These are phyloP conservation scores for Conger conger DNA, from an alignment of 2,113 vertebrate species.

Conservation along the genomic window DNA sequence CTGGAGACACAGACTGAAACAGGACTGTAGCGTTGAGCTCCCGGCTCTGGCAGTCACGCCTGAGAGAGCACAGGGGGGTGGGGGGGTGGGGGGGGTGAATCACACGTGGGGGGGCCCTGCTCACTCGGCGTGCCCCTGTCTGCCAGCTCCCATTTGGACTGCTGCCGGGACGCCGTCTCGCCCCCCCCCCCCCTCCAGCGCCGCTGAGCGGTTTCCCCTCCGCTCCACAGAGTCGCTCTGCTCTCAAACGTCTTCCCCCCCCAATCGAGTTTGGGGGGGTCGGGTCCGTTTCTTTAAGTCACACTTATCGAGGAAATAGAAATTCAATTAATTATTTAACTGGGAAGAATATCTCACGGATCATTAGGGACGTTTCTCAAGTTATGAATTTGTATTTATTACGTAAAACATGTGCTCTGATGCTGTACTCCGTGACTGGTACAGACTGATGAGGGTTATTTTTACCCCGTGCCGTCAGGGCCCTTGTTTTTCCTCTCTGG, in stretches of 20 bases:
- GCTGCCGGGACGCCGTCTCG: background rate
- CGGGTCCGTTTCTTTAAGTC: no score
- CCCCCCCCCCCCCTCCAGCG: background rate
- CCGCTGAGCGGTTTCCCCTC: background rate
- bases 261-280: no score
- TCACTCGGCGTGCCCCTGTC: background rate
- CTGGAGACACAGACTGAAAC: background rate
- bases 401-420: no score
- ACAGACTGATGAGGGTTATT: background rate
- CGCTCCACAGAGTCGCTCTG: background rate
- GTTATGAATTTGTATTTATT: no score
- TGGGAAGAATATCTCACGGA: no score
- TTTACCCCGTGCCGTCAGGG: no score
- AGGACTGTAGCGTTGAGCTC: constrained; percentile 30
- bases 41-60: background rate
- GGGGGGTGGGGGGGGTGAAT: background rate
- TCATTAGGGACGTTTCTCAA: no score
- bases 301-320: no score
- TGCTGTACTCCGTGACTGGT: background rate
- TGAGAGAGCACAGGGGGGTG: background rate
- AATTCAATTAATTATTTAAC: no score
- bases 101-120: background rate
- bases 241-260: no score
- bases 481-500: background rate
- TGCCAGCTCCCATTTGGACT: background rate